These are phyloP conservation scores for Siniperca knerii DNA, from an alignment of 2,113 vertebrate genomes.

Conservation along the genomic window DNA sequence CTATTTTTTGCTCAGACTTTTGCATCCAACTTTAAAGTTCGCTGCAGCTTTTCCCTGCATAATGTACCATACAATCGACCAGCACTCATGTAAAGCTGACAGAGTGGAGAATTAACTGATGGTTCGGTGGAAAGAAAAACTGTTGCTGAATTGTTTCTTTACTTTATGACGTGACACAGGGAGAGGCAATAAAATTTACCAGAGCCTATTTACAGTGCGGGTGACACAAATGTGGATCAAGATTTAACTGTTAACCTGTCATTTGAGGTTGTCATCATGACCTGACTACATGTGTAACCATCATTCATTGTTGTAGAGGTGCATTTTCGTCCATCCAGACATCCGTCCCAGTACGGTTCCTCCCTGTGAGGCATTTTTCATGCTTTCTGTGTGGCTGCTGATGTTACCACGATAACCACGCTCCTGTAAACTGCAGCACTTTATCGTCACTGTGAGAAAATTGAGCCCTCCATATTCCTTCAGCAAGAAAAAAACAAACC, in stretches of 20 bases:
- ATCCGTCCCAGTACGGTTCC: background rate
- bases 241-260: background rate
- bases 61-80: constrained; percentile 6
- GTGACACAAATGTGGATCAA: background rate
- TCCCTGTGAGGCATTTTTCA: background rate
- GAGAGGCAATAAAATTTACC: constrained; percentile 17
- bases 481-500: background rate
- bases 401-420: background rate
- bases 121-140: constrained; percentile 9
- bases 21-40: constrained; percentile 2
- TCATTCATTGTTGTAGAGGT: background rate
- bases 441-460: background rate
- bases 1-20: background rate
- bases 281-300: background rate
- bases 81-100: background rate
- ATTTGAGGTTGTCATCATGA: background rate
- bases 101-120: constrained; percentile 2
- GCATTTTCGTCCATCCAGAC: background rate
- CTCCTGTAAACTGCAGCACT: background rate
- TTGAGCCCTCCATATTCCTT: background rate
- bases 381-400: background rate
- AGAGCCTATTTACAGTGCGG: background rate
- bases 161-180: background rate
- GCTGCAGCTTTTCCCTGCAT: constrained; percentile 11
- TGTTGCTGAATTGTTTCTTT: constrained; percentile 27